phyloP scores from a whole-genome alignment of 1,140 invertebrate genomes.

The Hyles vespertilio region DNA sequence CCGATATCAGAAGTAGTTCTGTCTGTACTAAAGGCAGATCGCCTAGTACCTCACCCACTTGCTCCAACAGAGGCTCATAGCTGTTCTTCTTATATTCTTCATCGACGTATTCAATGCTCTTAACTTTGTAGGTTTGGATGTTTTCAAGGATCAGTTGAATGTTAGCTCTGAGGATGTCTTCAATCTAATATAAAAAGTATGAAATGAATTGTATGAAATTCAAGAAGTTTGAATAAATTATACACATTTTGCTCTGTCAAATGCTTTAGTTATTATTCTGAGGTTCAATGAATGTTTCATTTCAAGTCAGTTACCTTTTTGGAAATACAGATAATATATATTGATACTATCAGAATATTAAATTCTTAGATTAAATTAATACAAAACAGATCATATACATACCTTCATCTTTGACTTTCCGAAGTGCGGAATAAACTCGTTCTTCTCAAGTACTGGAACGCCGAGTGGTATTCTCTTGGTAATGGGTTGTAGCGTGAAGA shows the following conservation, averaged over 20 bases:
- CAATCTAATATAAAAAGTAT: constrained; percentile 31
- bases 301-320: not conserved
- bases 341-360: not conserved
- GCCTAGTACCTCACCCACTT: constrained; percentile 76
- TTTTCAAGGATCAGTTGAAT: constrained; percentile 90
- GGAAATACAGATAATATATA: not conserved
- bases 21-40: constrained; percentile 81
- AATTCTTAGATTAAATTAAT: not conserved
- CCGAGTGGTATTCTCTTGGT: constrained; percentile 79
- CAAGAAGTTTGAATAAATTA: not conserved
- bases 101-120: constrained; percentile 81
- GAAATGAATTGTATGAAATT: not conserved
- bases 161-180: constrained; percentile 76
- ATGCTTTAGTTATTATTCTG: not conserved
- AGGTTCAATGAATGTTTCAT: not conserved
- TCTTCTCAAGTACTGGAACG: constrained; percentile 84
- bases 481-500: constrained; percentile 86
- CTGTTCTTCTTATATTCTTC: constrained; percentile 67
- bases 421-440: constrained; percentile 85
- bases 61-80: constrained; percentile 68
- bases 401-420: constrained; percentile 55
- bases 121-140: constrained; percentile 80
- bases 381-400: constrained; percentile 5
- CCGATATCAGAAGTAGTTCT: constrained; percentile 64
- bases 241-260: not conserved